phyloP scores from a whole-genome alignment of 1,140 invertebrate species.

The Zaprionus capensis region DNA sequence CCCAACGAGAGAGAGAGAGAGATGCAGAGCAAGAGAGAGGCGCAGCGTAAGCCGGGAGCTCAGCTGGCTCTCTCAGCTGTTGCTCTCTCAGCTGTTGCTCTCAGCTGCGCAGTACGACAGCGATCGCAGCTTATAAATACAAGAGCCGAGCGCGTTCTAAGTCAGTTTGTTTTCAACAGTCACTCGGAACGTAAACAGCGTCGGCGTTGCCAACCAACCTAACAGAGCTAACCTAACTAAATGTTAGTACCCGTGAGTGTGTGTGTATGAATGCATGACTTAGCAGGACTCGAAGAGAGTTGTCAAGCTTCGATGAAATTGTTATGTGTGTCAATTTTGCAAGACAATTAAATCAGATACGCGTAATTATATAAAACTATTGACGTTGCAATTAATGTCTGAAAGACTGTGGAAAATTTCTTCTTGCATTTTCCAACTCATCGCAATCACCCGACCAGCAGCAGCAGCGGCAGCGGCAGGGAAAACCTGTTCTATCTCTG shows the following conservation, averaged over 20 bases:
- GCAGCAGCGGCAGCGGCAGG: constrained; percentile 58
- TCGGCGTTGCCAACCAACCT: constrained; percentile 19
- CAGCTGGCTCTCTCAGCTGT: constrained; percentile 8
- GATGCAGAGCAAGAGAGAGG: background rate
- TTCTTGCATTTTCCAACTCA: constrained; percentile 32
- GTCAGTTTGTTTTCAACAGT: constrained; percentile 64
- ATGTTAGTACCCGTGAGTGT: constrained; percentile 56
- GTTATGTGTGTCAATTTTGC: constrained; percentile 64
- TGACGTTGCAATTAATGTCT: constrained; percentile 64
- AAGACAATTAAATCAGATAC: constrained; percentile 34
- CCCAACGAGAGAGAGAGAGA: constrained; percentile 4
- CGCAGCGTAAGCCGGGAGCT: constrained; percentile 32
- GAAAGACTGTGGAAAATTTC: constrained; percentile 72
- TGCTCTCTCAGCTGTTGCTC: background rate
- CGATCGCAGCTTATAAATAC: constrained; percentile 69
- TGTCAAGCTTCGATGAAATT: constrained; percentile 43
- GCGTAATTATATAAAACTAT: constrained; percentile 50
- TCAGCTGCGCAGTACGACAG: background rate
- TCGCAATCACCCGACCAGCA: constrained; percentile 46
- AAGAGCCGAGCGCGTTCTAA: constrained; percentile 55
- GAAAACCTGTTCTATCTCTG: constrained; percentile 70
- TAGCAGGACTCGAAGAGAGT: constrained; percentile 45
- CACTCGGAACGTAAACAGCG: constrained; percentile 55
- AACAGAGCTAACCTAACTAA: constrained; percentile 15
- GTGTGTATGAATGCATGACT: constrained; percentile 22